Conservation (phyloP, 1,140 invertebrate genomes). For the Pseudomyrmex gracilis region DNA sequence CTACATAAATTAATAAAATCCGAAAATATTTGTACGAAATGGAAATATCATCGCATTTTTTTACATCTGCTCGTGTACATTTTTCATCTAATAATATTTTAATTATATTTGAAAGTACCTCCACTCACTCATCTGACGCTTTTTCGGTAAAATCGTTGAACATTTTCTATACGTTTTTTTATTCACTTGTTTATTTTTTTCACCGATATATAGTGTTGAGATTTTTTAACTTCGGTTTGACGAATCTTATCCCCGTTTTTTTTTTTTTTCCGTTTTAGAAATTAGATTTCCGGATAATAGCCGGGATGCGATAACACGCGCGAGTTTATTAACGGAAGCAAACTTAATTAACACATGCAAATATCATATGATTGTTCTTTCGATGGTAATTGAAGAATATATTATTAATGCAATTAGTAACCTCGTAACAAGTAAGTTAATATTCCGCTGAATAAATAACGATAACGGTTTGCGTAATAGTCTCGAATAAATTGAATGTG, state of each 20-base stretch:
- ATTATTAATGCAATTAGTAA: constrained; percentile 58
- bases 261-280: not conserved
- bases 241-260: not conserved
- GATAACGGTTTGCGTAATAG: constrained; percentile 32
- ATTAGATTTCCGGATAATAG: not conserved
- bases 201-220: not conserved
- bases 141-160: not conserved
- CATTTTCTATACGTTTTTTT: not conserved
- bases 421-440: constrained; percentile 37
- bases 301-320: too few species aligned
- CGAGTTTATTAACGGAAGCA: constrained; percentile 41
- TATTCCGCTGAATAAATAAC: constrained; percentile 51
- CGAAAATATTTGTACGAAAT: constrained; percentile 22
- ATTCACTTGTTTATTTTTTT: too few species aligned
- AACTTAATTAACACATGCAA: constrained; percentile 45
- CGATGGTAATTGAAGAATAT: constrained; percentile 40
- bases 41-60: not conserved
- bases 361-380: constrained; percentile 54
- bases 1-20: constrained; percentile 44
- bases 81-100: too few species aligned
- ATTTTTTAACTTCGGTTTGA: not conserved
- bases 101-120: not conserved
- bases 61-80: not conserved
- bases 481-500: constrained; percentile 57
- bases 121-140: too few species aligned